Percentiles rank a stretch among this genome's conserved stretches.
Evolutionary conservation across 1,140 invertebrate species (phyloP).

Genomic region (Conus ventricosus): DNA sequence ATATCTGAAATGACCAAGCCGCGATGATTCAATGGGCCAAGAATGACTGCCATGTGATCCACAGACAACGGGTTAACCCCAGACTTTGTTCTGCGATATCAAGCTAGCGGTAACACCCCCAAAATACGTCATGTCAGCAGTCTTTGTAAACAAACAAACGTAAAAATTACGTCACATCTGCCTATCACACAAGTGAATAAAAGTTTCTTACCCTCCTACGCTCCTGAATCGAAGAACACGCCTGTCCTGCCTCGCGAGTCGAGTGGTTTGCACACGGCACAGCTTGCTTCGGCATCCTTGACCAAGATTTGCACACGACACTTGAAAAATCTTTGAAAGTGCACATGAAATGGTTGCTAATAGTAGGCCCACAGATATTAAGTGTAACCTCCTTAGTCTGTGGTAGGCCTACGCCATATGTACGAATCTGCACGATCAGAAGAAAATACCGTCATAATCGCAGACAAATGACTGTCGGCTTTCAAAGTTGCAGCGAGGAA

Average conservation of each 20-base stretch:
- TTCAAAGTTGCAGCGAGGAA: too few species aligned
- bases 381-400: too few species aligned
- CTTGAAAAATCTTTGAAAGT: background rate
- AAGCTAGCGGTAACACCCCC: background rate
- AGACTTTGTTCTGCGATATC: background rate
- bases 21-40: background rate
- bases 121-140: background rate
- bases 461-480: too few species aligned
- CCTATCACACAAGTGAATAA: background rate
- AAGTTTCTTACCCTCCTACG: constrained; percentile 14
- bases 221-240: constrained; percentile 20
- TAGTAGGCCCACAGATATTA: too few species aligned
- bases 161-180: background rate
- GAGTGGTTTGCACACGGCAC: constrained; percentile 33
- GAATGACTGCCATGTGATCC: background rate
- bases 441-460: too few species aligned
- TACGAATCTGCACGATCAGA: too few species aligned
- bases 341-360: background rate
- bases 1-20: background rate
- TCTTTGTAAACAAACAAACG: background rate
- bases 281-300: background rate
- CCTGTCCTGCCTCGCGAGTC: constrained; percentile 14
- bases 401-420: too few species aligned
- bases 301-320: constrained; percentile 37
- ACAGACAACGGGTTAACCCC: background rate